Evolutionary conservation across 2,797 vertebrate genomes (phyloP).

Genomic region (Paguma larvata): DNA sequence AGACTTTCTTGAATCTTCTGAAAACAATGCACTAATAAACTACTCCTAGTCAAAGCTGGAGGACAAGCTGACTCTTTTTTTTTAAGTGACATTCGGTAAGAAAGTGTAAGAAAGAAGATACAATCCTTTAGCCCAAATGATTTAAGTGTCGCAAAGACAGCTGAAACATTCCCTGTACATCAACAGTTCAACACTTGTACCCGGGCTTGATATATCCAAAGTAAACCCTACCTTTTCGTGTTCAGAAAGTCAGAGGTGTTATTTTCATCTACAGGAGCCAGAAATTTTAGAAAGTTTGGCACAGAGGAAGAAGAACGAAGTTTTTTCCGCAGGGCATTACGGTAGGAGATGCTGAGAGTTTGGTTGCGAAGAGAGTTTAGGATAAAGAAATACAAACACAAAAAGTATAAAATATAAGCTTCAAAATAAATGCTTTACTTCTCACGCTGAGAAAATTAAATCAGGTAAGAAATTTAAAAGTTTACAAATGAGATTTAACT

Average conservation of each 20-base stretch:
- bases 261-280: conserved; percentile 97
- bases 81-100: background rate
- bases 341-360: conserved; percentile 91
- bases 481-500: conserved; percentile 40
- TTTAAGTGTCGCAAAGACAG: background rate
- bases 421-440: conserved; percentile 71
- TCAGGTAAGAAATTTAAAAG: conserved; percentile 40
- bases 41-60: background rate
- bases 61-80: background rate
- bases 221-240: conserved; percentile 92
- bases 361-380: conserved; percentile 90
- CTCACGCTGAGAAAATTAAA: conserved; percentile 54
- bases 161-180: background rate
- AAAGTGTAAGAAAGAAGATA: background rate
- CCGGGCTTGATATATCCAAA: conserved; percentile 61
- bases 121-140: background rate
- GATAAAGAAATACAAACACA: conserved; percentile 84
- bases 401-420: conserved; percentile 81
- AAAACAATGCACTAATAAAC: conserved; percentile 5
- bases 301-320: conserved; percentile 98
- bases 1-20: background rate
- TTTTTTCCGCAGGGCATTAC: conserved; percentile 95
- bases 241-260: conserved; percentile 92
- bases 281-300: conserved; percentile 99
- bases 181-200: conserved; percentile 20